A percentile compares a stretch with the other conserved stretches of the same genome.
phyloP scores from a whole-genome alignment of 2,888 invertebrate species.

The Sepiola atlantica region DNA sequence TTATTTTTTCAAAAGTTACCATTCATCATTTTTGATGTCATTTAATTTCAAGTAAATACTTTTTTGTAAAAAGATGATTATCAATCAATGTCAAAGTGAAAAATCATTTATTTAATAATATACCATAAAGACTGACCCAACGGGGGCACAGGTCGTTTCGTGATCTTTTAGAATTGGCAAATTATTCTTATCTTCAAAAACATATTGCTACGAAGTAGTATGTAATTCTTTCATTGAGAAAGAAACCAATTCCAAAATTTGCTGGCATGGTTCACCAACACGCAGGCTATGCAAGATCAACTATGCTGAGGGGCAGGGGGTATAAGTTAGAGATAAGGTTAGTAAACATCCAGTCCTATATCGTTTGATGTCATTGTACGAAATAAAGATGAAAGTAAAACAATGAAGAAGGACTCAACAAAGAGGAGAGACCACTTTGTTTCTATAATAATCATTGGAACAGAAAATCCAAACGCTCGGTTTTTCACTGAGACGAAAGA shows the following conservation, averaged over 20 bases:
- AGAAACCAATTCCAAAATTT: not conserved
- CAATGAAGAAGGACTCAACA: not conserved
- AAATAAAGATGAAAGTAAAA: not conserved
- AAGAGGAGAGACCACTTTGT: not conserved
- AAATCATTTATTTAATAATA: too few relatives aligned
- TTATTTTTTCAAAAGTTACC: too few relatives aligned
- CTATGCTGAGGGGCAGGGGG: not conserved
- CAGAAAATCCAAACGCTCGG: not conserved
- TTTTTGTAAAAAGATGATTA: too few relatives aligned
- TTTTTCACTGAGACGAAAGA: not conserved
- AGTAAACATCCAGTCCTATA: not conserved
- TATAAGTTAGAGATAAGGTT: not conserved
- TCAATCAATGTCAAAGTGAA: too few relatives aligned
- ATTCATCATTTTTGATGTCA: too few relatives aligned
- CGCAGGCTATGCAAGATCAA: not conserved
- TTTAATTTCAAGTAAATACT: too few relatives aligned
- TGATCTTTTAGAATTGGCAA: too few relatives aligned
- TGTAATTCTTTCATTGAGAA: too few relatives aligned
- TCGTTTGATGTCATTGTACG: not conserved
- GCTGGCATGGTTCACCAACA: not conserved
- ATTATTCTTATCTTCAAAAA: too few relatives aligned
- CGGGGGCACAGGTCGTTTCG: too few relatives aligned
- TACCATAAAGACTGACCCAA: too few relatives aligned
- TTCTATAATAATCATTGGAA: not conserved
- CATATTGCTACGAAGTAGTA: too few relatives aligned